phyloP scores from a whole-genome alignment of 1,140 invertebrate species.

The Sesamia nonagrioides region DNA sequence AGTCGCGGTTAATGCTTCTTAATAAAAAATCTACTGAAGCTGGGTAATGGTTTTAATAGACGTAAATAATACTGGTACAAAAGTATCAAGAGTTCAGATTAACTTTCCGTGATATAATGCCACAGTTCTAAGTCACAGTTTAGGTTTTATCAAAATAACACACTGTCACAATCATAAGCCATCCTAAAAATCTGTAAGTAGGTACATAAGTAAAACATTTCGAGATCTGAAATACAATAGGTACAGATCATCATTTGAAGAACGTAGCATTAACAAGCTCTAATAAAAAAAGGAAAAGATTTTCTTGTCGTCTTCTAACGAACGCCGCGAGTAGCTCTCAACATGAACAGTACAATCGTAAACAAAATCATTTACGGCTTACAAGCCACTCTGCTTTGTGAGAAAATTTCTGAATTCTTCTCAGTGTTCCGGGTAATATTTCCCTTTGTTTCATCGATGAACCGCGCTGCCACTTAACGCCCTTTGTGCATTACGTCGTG shows the following conservation, averaged over 20 bases:
- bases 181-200: background rate
- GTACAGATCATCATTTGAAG: background rate
- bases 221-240: too few species aligned
- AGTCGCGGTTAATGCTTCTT: background rate
- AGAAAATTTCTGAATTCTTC: slow-evolving; percentile 48
- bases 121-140: too few species aligned
- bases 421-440: slow-evolving; percentile 45
- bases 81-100: too few species aligned
- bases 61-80: too few species aligned
- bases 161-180: too few species aligned
- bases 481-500: slow-evolving; percentile 72
- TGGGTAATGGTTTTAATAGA: too few species aligned
- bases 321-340: slow-evolving; percentile 27
- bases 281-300: background rate
- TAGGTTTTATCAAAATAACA: too few species aligned
- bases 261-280: slow-evolving; percentile 3
- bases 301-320: slow-evolving; percentile 13
- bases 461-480: slow-evolving; percentile 61
- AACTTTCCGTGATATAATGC: too few species aligned
- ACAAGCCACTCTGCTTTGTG: slow-evolving; percentile 44
- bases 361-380: slow-evolving; percentile 48
- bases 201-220: too few species aligned
- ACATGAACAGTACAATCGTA: slow-evolving; percentile 45
- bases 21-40: too few species aligned
- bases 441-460: slow-evolving; percentile 62